phyloP scores from a whole-genome alignment of 1,140 invertebrate genomes.

The Fopius arisanus region DNA sequence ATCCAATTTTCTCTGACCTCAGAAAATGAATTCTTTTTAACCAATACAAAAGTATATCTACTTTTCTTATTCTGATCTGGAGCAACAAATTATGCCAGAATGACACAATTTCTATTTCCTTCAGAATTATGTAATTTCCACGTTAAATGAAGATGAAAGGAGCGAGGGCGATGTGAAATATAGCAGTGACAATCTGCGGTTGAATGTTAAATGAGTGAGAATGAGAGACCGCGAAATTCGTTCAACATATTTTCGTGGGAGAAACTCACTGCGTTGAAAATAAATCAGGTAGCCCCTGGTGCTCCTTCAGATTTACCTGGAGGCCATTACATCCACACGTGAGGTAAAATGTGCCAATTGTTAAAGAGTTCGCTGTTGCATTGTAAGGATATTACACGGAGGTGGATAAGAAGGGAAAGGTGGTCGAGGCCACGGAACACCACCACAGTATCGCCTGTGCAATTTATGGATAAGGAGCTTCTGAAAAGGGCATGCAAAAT shows the following conservation, averaged over 20 bases:
- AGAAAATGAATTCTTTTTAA: no score
- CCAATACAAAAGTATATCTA: no score
- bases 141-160: slow-evolving; percentile 2
- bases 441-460: slow-evolving; percentile 20
- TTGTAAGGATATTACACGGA: slow-evolving; percentile 9
- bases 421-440: slow-evolving; percentile 18
- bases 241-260: not conserved
- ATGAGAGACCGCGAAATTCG: slow-evolving; percentile 20
- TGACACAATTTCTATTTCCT: not conserved
- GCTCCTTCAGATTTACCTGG: not conserved
- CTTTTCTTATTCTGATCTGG: no score
- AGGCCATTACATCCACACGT: not conserved
- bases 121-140: not conserved
- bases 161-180: not conserved
- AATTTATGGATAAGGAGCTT: slow-evolving; percentile 15
- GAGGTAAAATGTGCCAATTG: not conserved
- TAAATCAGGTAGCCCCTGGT: not conserved
- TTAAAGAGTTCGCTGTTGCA: not conserved
- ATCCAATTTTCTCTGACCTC: no score
- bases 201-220: slow-evolving; percentile 1
- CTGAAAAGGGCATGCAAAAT: no score
- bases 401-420: slow-evolving; percentile 10
- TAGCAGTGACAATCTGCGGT: slow-evolving; percentile 23
- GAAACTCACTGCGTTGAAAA: not conserved
- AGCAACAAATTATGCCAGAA: not conserved